phyloP scores from a whole-genome alignment of 2,113 vertebrate genomes.

The Alexandromys fortis region DNA sequence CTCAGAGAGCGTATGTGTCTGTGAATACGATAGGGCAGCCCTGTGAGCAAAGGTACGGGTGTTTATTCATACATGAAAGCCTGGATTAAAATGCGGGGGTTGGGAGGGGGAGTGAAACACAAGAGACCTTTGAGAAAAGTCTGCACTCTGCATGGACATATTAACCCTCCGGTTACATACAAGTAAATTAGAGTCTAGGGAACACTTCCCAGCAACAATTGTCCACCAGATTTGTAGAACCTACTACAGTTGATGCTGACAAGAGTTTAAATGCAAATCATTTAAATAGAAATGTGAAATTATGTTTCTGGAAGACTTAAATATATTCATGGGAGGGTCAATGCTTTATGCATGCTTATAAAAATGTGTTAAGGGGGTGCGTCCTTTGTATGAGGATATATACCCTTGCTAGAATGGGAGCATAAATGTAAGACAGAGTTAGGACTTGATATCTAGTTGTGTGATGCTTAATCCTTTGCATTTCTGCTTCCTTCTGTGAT shows the following conservation, averaged over 20 bases:
- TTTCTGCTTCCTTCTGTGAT: neutral
- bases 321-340: neutral
- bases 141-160: neutral
- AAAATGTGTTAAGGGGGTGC: neutral
- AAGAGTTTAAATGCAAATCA: neutral
- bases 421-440: neutral
- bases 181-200: neutral
- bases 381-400: neutral
- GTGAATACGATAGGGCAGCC: neutral
- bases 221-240: neutral
- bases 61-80: constrained; percentile 6
- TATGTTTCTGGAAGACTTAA: neutral
- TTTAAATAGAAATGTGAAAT: neutral
- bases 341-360: neutral
- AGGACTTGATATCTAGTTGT: neutral
- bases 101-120: neutral
- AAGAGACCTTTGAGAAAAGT: constrained; percentile 5
- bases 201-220: neutral
- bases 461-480: neutral
- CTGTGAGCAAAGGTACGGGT: neutral
- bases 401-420: neutral
- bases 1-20: neutral
- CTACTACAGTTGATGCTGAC: neutral
- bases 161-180: neutral
- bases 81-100: constrained; percentile 32